phyloP scores from a whole-genome alignment of 2,113 vertebrate species.

The Engystomops pustulosus region DNA sequence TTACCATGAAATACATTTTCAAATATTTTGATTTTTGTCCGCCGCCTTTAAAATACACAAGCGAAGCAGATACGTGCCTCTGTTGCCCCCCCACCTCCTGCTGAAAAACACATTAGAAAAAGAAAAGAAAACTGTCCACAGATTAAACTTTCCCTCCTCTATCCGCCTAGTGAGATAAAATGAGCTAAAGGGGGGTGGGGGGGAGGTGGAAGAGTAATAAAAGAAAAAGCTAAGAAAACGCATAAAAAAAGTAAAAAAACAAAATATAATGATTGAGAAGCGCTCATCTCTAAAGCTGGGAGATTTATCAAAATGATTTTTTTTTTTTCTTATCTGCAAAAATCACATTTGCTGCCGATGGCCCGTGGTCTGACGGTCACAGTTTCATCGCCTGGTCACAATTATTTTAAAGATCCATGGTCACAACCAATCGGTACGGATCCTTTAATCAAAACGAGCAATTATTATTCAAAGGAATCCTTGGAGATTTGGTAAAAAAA shows the following conservation, averaged over 20 bases:
- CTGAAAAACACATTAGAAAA: constrained; percentile 88
- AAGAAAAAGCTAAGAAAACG: constrained; percentile 70
- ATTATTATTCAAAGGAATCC: neutral
- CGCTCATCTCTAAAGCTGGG: constrained; percentile 81
- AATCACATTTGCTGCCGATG: constrained; percentile 86
- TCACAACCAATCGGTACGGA: neutral
- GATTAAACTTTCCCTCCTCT: constrained; percentile 81
- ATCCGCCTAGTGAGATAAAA: constrained; percentile 90
- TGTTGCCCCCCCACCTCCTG: constrained; percentile 83
- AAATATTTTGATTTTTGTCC: constrained; percentile 99
- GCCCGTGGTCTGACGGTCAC: neutral
- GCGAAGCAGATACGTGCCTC: constrained; percentile 82
- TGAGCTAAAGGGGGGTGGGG: constrained; percentile 65
- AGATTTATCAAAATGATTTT: constrained; percentile 95
- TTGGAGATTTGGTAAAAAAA: neutral
- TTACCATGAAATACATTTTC: constrained; percentile 99
- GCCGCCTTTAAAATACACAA: constrained; percentile 92
- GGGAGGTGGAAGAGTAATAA: constrained; percentile 62
- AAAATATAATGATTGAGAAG: constrained; percentile 60
- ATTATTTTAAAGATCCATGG: neutral
- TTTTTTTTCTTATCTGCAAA: constrained; percentile 89
- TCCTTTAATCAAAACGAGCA: neutral
- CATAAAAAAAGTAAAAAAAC: constrained; percentile 24
- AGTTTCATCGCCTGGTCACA: neutral
- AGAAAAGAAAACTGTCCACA: constrained; percentile 84